phyloP scores from a whole-genome alignment of 2,888 invertebrate species.

The Agonopterix arenella region DNA sequence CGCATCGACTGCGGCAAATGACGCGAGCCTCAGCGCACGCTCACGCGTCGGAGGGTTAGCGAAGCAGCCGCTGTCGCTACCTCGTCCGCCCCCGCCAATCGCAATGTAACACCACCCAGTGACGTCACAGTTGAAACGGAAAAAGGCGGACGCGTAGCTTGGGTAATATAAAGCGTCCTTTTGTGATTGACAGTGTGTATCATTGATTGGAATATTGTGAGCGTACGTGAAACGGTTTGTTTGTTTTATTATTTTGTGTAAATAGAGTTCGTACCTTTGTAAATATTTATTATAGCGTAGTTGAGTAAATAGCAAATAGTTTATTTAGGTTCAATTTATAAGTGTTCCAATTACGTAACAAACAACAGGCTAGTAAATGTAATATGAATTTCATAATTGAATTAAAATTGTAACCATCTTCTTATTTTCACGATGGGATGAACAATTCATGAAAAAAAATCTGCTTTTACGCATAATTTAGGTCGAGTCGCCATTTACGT shows the following conservation, averaged over 20 bases:
- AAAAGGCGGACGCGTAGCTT: constrained; percentile 74
- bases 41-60: constrained; percentile 53
- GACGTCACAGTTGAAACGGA: constrained; percentile 47
- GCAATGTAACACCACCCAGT: constrained; percentile 39
- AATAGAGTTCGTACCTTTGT: background rate
- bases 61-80: constrained; percentile 35
- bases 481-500: too few species aligned
- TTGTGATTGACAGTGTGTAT: background rate
- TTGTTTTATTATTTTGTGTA: background rate
- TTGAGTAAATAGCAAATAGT: background rate
- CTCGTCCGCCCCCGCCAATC: constrained; percentile 27
- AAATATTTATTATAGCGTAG: background rate
- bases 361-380: too few species aligned
- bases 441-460: too few species aligned
- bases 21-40: constrained; percentile 61
- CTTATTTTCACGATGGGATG: too few species aligned
- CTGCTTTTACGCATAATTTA: too few species aligned
- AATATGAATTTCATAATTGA: too few species aligned
- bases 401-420: too few species aligned
- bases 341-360: too few species aligned
- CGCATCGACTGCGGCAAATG: constrained; percentile 72
- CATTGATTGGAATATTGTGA: background rate
- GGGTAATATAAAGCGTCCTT: constrained; percentile 67
- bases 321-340: too few species aligned
- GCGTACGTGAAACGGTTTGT: background rate